phyloP scores from a whole-genome alignment of 2,113 vertebrate species.

The Pterocles burchelli region DNA sequence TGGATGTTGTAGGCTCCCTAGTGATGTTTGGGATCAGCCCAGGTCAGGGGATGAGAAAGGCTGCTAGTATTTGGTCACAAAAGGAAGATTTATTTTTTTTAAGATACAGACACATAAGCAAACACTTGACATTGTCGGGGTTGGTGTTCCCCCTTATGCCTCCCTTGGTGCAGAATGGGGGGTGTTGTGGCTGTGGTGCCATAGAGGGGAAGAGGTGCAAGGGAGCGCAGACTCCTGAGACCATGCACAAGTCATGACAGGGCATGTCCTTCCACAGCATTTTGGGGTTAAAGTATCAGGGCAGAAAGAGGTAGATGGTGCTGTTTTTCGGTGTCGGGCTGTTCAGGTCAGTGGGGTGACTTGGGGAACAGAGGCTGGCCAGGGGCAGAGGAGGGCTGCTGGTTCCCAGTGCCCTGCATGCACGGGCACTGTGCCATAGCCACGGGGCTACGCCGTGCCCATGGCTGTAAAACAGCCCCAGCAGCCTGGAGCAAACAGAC shows the following conservation, averaged over 20 bases:
- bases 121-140: not conserved
- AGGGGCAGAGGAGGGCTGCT: not conserved
- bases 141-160: not conserved
- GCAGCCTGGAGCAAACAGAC: not conserved
- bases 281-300: not conserved
- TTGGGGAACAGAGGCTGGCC: not conserved
- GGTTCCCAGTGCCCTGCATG: not conserved
- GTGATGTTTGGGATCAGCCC: not conserved
- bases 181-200: not conserved
- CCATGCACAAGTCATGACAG: accelerated
- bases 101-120: not conserved
- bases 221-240: not conserved
- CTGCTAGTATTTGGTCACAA: not conserved
- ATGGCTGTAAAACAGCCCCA: not conserved
- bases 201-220: not conserved
- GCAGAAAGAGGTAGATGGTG: not conserved
- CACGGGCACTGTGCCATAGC: not conserved
- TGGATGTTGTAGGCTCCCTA: not conserved
- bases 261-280: not conserved
- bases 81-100: not conserved
- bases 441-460: not conserved
- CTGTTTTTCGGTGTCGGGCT: accelerated
- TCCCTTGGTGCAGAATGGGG: not conserved
- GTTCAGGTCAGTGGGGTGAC: not conserved
- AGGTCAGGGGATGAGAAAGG: not conserved